Conservation (phyloP, 2,888 invertebrate genomes). For the Digitonthophagus gazella region DNA sequence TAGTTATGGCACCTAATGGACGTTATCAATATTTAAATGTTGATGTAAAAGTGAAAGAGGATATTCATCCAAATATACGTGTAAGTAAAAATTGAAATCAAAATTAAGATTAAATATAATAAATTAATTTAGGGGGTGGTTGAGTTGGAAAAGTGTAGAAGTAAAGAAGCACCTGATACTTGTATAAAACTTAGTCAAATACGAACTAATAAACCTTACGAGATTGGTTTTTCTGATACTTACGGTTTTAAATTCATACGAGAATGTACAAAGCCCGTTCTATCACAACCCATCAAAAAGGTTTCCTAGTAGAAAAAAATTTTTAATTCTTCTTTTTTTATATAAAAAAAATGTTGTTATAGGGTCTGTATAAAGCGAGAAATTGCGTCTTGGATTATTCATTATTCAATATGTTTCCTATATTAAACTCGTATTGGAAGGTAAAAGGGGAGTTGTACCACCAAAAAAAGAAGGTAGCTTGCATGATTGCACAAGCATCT, state of each 20-base stretch:
- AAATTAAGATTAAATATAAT: not conserved
- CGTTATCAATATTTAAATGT: not conserved
- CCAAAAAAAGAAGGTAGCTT: not conserved
- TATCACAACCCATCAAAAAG: not conserved
- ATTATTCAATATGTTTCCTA: constrained; percentile 10
- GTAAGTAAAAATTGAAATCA: not conserved
- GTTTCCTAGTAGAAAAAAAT: not conserved
- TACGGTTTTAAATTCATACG: constrained; percentile 4
- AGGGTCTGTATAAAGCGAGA: constrained; percentile 3
- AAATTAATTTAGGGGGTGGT: not conserved
- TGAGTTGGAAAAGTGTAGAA: constrained; percentile 1
- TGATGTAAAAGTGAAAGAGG: not conserved
- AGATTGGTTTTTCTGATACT: not conserved
- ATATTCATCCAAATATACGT: not conserved
- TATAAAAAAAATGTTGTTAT: not conserved
- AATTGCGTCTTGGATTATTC: not conserved
- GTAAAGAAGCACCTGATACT: constrained; percentile 6
- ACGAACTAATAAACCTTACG: not conserved
- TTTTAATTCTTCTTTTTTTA: not conserved
- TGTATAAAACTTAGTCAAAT: constrained; percentile 3
- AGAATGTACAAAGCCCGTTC: not conserved
- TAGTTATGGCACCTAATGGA: not conserved
- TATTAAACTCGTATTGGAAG: constrained; percentile 5
- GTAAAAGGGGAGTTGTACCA: not conserved
- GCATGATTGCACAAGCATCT: not conserved